Evolutionary conservation across 2,888 invertebrate genomes (phyloP).

Genomic region (Trichopria drosophilae): DNA sequence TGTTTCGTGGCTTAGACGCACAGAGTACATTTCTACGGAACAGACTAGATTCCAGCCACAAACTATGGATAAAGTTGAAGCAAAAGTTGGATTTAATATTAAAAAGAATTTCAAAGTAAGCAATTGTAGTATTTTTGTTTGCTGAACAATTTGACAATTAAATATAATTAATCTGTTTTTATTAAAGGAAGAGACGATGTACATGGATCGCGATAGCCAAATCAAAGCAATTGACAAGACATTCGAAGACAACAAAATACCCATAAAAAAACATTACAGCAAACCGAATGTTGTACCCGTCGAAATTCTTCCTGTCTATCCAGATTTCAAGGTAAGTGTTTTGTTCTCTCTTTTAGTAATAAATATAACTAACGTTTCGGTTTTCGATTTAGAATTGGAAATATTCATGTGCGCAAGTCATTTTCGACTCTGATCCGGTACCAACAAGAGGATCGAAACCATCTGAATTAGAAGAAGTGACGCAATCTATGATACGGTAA

Average conservation of each 20-base stretch:
- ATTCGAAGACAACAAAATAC: constrained; percentile 80
- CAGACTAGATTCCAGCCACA: constrained; percentile 93
- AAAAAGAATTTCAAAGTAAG: constrained; percentile 75
- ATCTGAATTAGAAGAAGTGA: constrained; percentile 90
- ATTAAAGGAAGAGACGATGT: constrained; percentile 76
- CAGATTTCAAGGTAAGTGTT: constrained; percentile 73
- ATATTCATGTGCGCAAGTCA: constrained; percentile 92
- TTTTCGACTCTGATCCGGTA: constrained; percentile 95
- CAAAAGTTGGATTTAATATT: constrained; percentile 94
- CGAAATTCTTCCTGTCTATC: constrained; percentile 81
- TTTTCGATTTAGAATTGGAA: constrained; percentile 73
- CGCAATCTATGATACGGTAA: no score
- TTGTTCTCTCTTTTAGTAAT: no score
- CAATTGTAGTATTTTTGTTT: neutral
- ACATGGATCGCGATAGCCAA: constrained; percentile 91
- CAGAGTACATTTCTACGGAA: constrained; percentile 96
- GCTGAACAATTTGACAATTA: no score
- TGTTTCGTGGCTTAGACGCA: constrained; percentile 94
- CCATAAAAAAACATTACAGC: constrained; percentile 87
- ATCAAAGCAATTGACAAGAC: constrained; percentile 93
- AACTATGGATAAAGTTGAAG: constrained; percentile 93
- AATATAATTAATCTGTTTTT: constrained; percentile 43
- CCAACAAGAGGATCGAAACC: constrained; percentile 79
- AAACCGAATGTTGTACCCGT: constrained; percentile 90
- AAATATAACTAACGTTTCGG: no score